Evolutionary conservation across 1,140 invertebrate genomes (phyloP).

Genomic region (Pseudoatta argentina): DNA sequence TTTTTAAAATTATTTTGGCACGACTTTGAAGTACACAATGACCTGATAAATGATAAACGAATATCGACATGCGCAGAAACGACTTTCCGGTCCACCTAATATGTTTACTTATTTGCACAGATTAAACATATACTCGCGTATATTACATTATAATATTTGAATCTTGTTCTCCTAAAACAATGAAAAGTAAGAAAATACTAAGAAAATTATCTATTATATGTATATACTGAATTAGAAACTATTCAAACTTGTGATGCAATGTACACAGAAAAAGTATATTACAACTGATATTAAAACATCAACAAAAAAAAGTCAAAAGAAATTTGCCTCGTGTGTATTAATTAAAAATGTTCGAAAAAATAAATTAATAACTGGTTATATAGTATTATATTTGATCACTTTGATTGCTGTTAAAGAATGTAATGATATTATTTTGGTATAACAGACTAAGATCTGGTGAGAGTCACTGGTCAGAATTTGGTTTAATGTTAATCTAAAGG

Average conservation of each 20-base stretch:
- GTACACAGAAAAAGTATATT: neutral
- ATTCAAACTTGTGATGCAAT: neutral
- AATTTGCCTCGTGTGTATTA: neutral
- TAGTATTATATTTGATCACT: neutral
- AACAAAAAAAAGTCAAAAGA: neutral
- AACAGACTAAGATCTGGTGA: constrained; percentile 64
- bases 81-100: too few species aligned
- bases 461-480: constrained; percentile 79
- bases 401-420: neutral
- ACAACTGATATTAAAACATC: neutral
- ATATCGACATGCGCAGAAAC: too few species aligned
- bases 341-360: neutral
- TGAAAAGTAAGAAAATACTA: neutral
- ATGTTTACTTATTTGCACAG: neutral
- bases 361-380: neutral
- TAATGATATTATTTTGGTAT: neutral
- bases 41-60: too few species aligned
- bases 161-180: neutral
- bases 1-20: too few species aligned
- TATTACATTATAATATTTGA: neutral
- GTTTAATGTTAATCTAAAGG: constrained; percentile 77
- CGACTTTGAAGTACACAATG: too few species aligned
- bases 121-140: neutral
- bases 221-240: neutral
- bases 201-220: neutral